phyloP scores from a whole-genome alignment of 2,888 invertebrate genomes.

The Tetanocera ferruginea region DNA sequence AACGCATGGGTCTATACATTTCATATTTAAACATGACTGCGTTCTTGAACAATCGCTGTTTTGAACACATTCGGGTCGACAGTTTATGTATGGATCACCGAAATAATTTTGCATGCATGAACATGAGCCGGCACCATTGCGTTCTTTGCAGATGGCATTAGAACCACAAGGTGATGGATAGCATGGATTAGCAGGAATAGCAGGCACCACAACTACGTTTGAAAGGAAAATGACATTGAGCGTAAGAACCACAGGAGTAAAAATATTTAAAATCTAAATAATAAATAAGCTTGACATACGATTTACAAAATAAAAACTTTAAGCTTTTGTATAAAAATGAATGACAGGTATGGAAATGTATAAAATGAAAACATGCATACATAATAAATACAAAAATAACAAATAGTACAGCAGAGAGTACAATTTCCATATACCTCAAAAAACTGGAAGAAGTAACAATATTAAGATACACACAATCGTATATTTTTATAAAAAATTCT shows the following conservation, averaged over 20 bases:
- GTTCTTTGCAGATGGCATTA: constrained; percentile 87
- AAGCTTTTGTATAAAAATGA: background rate
- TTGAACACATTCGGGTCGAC: constrained; percentile 89
- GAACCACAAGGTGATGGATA: constrained; percentile 88
- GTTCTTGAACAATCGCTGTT: constrained; percentile 85
- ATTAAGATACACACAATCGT: constrained; percentile 16
- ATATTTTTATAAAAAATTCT: background rate
- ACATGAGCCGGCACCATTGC: constrained; percentile 85
- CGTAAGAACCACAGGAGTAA: constrained; percentile 6
- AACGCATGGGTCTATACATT: constrained; percentile 86
- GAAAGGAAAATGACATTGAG: constrained; percentile 36
- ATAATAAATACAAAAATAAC: constrained; percentile 17
- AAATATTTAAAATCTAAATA: constrained; percentile 19
- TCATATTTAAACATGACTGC: constrained; percentile 85
- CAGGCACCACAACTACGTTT: constrained; percentile 71
- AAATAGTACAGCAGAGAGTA: constrained; percentile 2
- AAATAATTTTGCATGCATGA: constrained; percentile 85
- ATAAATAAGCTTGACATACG: constrained; percentile 23
- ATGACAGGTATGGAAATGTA: constrained; percentile 7
- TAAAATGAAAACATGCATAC: constrained; percentile 18
- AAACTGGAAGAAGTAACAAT: constrained; percentile 31
- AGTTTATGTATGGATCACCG: constrained; percentile 88
- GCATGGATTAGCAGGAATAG: constrained; percentile 77
- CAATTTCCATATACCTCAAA: constrained; percentile 10
- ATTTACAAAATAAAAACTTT: constrained; percentile 30